Evolutionary conservation across 1,140 invertebrate genomes (phyloP).

Genomic region (Riptortus pedestris): DNA sequence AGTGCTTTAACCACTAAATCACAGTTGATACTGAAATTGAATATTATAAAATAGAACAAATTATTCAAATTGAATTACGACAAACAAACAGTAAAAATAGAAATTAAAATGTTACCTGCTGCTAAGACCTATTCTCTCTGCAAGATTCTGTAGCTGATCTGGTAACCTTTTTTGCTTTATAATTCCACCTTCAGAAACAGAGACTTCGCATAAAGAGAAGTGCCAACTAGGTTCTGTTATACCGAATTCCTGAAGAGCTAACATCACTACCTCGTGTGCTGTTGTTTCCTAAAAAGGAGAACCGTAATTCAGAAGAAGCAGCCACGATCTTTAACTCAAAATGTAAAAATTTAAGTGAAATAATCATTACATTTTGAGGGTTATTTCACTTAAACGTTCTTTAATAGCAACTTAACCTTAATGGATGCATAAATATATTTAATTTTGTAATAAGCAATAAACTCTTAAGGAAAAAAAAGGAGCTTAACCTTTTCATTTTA

Average conservation of each 20-base stretch:
- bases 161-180: conserved; percentile 92
- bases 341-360: neutral
- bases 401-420: too few relatives aligned
- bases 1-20: too few relatives aligned
- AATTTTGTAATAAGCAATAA: too few relatives aligned
- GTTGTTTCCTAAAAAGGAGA: conserved; percentile 67
- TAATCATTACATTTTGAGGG: neutral
- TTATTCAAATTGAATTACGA: too few relatives aligned
- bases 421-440: too few relatives aligned
- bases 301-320: conserved; percentile 1
- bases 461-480: too few relatives aligned
- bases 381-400: too few relatives aligned
- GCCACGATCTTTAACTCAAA: neutral
- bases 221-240: conserved; percentile 81
- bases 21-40: too few relatives aligned
- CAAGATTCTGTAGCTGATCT: conserved; percentile 88
- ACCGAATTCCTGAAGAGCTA: conserved; percentile 91
- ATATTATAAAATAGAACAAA: too few relatives aligned
- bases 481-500: too few relatives aligned
- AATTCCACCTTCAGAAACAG: conserved; percentile 83
- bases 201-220: conserved; percentile 91
- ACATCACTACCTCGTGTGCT: conserved; percentile 94
- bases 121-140: conserved; percentile 82
- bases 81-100: too few relatives aligned
- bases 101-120: conserved; percentile 36